Evolutionary conservation across 2,888 invertebrate genomes (phyloP).

Genomic region (Sialis lutaria): DNA sequence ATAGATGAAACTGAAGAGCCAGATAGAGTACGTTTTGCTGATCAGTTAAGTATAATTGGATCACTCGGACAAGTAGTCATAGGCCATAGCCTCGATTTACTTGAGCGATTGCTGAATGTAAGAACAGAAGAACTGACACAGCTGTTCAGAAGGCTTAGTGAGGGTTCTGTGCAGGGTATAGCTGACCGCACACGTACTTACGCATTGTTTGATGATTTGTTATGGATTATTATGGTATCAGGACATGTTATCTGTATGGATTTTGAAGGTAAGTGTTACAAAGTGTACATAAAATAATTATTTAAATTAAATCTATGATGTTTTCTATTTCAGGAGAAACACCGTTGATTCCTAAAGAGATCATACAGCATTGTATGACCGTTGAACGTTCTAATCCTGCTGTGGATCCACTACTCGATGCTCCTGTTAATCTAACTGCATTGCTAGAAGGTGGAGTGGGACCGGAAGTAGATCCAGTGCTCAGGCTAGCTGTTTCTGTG

Average conservation of each 20-base stretch:
- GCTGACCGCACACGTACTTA: slow-evolving; percentile 27
- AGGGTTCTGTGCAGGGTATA: slow-evolving; percentile 20
- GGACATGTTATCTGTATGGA: slow-evolving; percentile 52
- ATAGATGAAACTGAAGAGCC: slow-evolving; percentile 40
- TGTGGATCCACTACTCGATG: slow-evolving; percentile 27
- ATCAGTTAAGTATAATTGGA: slow-evolving; percentile 61
- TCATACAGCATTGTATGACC: slow-evolving; percentile 35
- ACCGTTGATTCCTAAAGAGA: slow-evolving; percentile 43
- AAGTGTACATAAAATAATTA: too few species aligned
- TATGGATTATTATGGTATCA: slow-evolving; percentile 70
- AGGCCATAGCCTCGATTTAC: slow-evolving; percentile 38
- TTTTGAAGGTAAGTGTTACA: slow-evolving; percentile 25
- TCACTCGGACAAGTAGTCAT: slow-evolving; percentile 42
- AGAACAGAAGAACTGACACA: slow-evolving; percentile 19
- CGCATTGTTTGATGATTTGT: slow-evolving; percentile 69
- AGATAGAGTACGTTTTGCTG: slow-evolving; percentile 45
- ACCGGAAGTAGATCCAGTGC: slow-evolving; percentile 26
- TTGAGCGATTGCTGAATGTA: slow-evolving; percentile 21
- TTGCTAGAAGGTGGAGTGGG: slow-evolving; percentile 25
- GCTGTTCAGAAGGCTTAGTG: slow-evolving; percentile 22
- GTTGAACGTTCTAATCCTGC: too few species aligned
- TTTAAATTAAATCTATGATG: too few species aligned
- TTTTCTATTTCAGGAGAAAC: slow-evolving; percentile 28
- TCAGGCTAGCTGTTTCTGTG: slow-evolving; percentile 49
- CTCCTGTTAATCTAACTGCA: slow-evolving; percentile 17